These are phyloP conservation scores for Apodemus agrarius DNA, from an alignment of 2,797 vertebrate species.

Conservation along the genomic window DNA sequence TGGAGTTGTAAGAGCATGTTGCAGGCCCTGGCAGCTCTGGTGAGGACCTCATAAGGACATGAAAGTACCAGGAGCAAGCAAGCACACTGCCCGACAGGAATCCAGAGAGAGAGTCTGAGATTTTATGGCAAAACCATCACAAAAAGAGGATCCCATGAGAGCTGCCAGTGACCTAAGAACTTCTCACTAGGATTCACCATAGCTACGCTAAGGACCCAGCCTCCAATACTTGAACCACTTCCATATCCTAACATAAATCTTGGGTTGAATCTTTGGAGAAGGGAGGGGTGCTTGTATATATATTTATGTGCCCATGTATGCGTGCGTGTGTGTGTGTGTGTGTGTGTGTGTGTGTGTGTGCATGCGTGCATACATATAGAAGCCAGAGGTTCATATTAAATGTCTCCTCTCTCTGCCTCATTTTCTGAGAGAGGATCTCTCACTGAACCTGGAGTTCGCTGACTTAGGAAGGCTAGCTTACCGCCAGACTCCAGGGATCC, in stretches of 20 bases:
- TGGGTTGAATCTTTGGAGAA: not conserved
- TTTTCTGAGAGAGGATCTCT: not conserved
- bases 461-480: not conserved
- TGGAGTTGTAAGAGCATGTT: not conserved
- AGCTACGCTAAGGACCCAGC: not conserved
- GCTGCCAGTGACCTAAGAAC: not conserved
- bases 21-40: not conserved
- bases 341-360: too few species aligned
- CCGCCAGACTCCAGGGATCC: not conserved
- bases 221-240: not conserved
- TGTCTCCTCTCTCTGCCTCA: not conserved
- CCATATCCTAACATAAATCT: not conserved
- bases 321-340: too few species aligned
- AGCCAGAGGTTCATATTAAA: not conserved
- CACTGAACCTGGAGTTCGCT: not conserved
- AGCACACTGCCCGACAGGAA: not conserved
- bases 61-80: not conserved
- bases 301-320: not conserved
- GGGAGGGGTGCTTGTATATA: accelerated
- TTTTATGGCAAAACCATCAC: not conserved
- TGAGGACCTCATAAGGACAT: not conserved
- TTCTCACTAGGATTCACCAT: not conserved
- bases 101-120: not conserved
- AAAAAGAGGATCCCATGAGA: not conserved
- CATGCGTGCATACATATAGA: not conserved